These are phyloP conservation scores for Melanotaenia maccullochi DNA, from an alignment of 2,797 vertebrate genomes.

Conservation along the genomic window DNA sequence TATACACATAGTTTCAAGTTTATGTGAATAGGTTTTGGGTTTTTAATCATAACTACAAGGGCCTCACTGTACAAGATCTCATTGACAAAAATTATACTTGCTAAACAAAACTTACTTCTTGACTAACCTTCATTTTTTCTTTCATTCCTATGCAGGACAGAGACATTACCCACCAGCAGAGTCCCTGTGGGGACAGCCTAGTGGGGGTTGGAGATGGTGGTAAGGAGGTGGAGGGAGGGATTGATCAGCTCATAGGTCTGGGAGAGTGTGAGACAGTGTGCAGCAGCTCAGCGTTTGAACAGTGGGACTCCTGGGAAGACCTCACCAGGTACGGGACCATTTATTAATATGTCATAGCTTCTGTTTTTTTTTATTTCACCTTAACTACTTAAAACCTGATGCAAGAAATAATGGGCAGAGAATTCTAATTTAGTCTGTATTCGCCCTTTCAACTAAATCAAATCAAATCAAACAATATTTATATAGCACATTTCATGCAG, in stretches of 20 bases:
- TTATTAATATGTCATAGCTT: constrained; percentile 16
- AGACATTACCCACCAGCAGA: constrained; percentile 95
- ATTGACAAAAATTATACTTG: not conserved
- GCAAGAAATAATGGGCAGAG: not conserved
- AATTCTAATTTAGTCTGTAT: too few relatives aligned
- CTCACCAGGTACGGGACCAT: constrained; percentile 86
- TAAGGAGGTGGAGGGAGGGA: constrained; percentile 90
- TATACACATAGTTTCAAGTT: not conserved
- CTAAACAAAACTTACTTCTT: not conserved
- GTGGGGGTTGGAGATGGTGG: constrained; percentile 79
- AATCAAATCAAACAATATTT: too few relatives aligned
- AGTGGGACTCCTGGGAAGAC: constrained; percentile 99
- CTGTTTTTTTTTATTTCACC: constrained; percentile 21
- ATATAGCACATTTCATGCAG: too few relatives aligned
- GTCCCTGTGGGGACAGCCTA: constrained; percentile 88
- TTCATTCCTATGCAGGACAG: constrained; percentile 84
- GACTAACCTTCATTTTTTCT: not conserved
- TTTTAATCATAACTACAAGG: constrained; percentile 2
- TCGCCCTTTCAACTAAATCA: too few relatives aligned
- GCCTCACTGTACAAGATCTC: not conserved
- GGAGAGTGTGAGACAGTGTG: constrained; percentile 90
- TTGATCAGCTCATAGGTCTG: constrained; percentile 91
- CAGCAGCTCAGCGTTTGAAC: constrained; percentile 93
- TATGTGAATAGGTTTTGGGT: not conserved
- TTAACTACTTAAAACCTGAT: not conserved